Evolutionary conservation across 2,888 invertebrate species (phyloP).

Genomic region (Acanthosepion pharaonis): DNA sequence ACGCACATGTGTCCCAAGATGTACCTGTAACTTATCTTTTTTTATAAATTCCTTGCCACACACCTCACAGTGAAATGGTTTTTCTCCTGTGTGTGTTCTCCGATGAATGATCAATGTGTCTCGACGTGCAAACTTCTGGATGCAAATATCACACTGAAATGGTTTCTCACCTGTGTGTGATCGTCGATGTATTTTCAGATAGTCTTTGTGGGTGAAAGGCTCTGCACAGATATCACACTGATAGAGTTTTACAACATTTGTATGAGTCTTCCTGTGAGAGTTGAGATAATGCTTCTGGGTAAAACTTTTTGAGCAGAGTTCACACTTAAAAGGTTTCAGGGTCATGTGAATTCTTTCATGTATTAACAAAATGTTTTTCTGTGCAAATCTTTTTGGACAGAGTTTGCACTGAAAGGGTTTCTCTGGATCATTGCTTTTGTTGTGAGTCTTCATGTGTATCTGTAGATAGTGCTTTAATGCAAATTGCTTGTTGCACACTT

Average conservation of each 20-base stretch:
- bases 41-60: slow-evolving; percentile 38
- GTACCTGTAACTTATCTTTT: slow-evolving; percentile 23
- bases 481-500: slow-evolving; percentile 34
- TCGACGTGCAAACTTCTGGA: slow-evolving; percentile 40
- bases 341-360: slow-evolving; percentile 14
- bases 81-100: slow-evolving; percentile 37
- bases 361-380: not conserved
- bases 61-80: slow-evolving; percentile 35
- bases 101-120: slow-evolving; percentile 37
- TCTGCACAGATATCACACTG: slow-evolving; percentile 39
- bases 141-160: slow-evolving; percentile 41
- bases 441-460: not conserved
- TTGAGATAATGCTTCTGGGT: slow-evolving; percentile 24
- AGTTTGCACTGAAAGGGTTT: slow-evolving; percentile 35
- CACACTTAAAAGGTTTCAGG: not conserved
- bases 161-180: slow-evolving; percentile 35
- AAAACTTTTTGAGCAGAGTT: slow-evolving; percentile 25
- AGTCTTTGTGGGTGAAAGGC: slow-evolving; percentile 38
- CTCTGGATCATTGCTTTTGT: not conserved
- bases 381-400: slow-evolving; percentile 4
- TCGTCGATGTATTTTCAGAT: not conserved
- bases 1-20: slow-evolving; percentile 23
- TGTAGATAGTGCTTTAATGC: slow-evolving; percentile 25
- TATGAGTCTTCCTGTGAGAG: not conserved
- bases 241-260: slow-evolving; percentile 34